phyloP scores from a whole-genome alignment of 1,140 invertebrate species.

The Pogonognathellus flavescens region DNA sequence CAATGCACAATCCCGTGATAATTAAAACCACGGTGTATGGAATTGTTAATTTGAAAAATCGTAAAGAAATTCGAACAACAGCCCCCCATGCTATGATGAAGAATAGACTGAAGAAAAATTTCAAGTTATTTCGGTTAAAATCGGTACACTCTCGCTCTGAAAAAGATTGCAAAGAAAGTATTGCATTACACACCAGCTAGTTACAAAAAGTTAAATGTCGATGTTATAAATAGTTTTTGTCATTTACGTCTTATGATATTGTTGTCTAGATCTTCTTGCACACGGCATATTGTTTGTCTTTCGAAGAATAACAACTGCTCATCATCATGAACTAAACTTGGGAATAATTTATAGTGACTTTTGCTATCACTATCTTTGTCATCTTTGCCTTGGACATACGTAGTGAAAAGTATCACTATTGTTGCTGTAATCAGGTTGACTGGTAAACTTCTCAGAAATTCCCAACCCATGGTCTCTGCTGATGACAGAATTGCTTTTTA shows the following conservation, averaged over 20 bases:
- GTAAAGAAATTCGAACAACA: constrained; percentile 23
- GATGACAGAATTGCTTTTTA: too few relatives aligned
- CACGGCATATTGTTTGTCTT: background rate
- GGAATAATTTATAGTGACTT: background rate
- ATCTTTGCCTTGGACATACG: background rate
- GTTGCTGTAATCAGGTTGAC: background rate
- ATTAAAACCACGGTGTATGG: constrained; percentile 60
- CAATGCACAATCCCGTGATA: constrained; percentile 57
- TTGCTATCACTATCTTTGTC: background rate
- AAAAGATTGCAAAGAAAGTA: background rate
- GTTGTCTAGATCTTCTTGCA: background rate
- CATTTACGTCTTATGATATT: background rate
- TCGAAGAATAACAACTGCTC: background rate
- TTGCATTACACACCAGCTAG: background rate
- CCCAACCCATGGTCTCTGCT: background rate
- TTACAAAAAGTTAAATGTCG: background rate
- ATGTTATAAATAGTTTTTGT: background rate
- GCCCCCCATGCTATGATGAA: constrained; percentile 56
- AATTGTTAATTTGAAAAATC: constrained; percentile 37
- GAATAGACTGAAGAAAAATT: constrained; percentile 55
- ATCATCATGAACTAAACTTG: background rate
- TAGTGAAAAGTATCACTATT: background rate
- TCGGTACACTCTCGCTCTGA: constrained; percentile 30
- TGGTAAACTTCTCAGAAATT: background rate
- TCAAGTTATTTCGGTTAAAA: constrained; percentile 41